Conservation (phyloP, 2,888 invertebrate species). For the Phyto melanocephala region DNA sequence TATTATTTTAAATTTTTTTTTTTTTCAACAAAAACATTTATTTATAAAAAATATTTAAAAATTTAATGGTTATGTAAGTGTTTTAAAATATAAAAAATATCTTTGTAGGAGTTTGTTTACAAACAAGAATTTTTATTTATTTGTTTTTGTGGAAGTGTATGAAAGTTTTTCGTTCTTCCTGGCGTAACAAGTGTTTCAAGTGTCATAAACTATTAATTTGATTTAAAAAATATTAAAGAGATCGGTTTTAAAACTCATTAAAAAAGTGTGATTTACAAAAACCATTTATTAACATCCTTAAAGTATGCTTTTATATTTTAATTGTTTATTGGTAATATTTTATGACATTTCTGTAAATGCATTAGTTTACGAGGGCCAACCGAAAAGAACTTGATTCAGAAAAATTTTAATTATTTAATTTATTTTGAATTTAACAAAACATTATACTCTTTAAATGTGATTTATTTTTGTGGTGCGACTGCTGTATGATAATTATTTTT, state of each 20-base stretch:
- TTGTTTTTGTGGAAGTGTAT: slow-evolving; percentile 12
- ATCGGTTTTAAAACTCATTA: not conserved
- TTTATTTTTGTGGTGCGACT: too few relatives aligned
- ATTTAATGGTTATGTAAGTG: slow-evolving; percentile 54
- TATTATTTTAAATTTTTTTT: slow-evolving; percentile 18
- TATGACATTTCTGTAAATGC: too few relatives aligned
- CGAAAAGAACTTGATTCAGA: slow-evolving; percentile 12
- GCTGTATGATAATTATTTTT: too few relatives aligned
- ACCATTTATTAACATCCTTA: not conserved
- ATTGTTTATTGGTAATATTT: too few relatives aligned
- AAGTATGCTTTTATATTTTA: too few relatives aligned
- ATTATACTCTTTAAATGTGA: too few relatives aligned
- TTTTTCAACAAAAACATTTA: slow-evolving; percentile 2
- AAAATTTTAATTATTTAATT: too few relatives aligned
- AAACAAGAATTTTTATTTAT: slow-evolving; percentile 33
- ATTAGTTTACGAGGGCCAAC: not conserved
- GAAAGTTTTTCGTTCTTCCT: not conserved
- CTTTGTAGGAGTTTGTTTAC: slow-evolving; percentile 55
- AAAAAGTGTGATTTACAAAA: slow-evolving; percentile 9
- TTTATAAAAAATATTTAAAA: slow-evolving; percentile 17
- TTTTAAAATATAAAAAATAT: slow-evolving; percentile 42
- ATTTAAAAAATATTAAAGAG: not conserved
- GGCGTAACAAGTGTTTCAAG: too few relatives aligned
- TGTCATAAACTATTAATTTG: slow-evolving; percentile 1
- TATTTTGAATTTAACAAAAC: too few relatives aligned